phyloP scores from a whole-genome alignment of 2,113 vertebrate species.

The Brachyistius frenatus region DNA sequence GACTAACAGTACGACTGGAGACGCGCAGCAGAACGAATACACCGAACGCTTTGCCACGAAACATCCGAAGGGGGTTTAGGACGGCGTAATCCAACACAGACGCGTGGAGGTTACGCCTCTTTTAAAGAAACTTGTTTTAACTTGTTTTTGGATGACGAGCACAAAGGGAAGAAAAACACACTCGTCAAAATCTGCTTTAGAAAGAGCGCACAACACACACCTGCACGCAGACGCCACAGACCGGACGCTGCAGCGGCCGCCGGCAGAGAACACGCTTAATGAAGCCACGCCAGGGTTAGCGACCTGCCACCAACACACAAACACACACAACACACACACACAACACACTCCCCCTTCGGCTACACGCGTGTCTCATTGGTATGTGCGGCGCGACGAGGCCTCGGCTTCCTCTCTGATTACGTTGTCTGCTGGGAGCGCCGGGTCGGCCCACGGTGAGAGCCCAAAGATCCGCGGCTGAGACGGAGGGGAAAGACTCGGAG shows the following conservation, averaged over 20 bases:
- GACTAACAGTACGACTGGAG: too few relatives aligned
- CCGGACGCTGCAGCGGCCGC: not conserved
- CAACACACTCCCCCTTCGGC: conserved; percentile 50
- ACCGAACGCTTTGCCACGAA: too few relatives aligned
- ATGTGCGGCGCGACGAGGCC: conserved; percentile 47
- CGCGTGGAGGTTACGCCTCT: too few relatives aligned
- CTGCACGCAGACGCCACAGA: not conserved
- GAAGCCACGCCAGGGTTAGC: conserved; percentile 13
- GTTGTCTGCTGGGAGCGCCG: conserved; percentile 58
- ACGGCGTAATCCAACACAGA: too few relatives aligned
- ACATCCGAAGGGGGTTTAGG: too few relatives aligned
- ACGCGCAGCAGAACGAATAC: too few relatives aligned
- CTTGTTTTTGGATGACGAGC: conserved; percentile 3
- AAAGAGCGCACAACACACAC: not conserved
- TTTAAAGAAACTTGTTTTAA: conserved; percentile 9
- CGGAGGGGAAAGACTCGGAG: conserved; percentile 58
- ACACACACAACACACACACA: too few relatives aligned
- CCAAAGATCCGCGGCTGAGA: conserved; percentile 45
- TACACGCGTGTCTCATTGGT: conserved; percentile 60
- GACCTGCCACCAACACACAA: too few relatives aligned
- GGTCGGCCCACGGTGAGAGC: conserved; percentile 66
- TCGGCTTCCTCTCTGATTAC: conserved; percentile 60
- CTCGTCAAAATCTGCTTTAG: too few relatives aligned
- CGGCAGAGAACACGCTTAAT: conserved; percentile 15
- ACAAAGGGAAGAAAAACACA: too few relatives aligned